Evolutionary conservation across 37 sponge, comb jelly and placozoan species (phyloP), one percentile per base, ranked within the genome.

Genomic region (Diacarnus erythraeanus): DNA sequence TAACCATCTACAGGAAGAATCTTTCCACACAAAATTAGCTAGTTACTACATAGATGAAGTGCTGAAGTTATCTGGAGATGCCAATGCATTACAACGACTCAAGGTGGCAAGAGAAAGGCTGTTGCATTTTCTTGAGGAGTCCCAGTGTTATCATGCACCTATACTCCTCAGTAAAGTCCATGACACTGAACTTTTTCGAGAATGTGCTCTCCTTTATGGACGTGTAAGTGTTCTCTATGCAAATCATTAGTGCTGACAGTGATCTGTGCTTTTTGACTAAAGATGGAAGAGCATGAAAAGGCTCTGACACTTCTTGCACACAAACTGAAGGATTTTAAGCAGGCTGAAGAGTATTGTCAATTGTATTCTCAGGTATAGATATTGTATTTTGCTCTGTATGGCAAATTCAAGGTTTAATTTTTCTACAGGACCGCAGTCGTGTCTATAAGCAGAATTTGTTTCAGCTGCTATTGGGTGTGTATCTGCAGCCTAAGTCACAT

Each of bases 211-310:
- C 1, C 69, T 94, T 27, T 94, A 87, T 78, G 94, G 94, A 23
- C 78, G 85, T 64, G 94, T 93, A 23, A 71, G 71, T 27, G 69
- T 15, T 6, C 20, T 39, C 15, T 2, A 5, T 40, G 71, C 23
- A 41, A n/a, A 15, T 35, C 39, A 38, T 68, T 35, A 27, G 69
- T 64, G 30, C 4, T 35, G 9, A 29, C 66, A 65, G 17, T 31
- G 2, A 65, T 65, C 2, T 31, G 34, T 5, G 12, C n/a, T n/a
- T n/a, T n/a, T n/a, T n/a, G 17, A 65, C 34, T 41, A 8, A 64
- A 86, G 83, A 91, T 91, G 92, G 92, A 86, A 29, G 83, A 91
- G 72, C 92, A 91, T 73, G 92, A 91, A 78, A 86, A 86, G 74
- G 92, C 92, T 42, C 69, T 91, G 41, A 83, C 17, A 31, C 67